Percentiles rank a stretch among this genome's conserved stretches.
phyloP scores from a whole-genome alignment of 2,888 invertebrate genomes.

The Thymelicus acteon region DNA sequence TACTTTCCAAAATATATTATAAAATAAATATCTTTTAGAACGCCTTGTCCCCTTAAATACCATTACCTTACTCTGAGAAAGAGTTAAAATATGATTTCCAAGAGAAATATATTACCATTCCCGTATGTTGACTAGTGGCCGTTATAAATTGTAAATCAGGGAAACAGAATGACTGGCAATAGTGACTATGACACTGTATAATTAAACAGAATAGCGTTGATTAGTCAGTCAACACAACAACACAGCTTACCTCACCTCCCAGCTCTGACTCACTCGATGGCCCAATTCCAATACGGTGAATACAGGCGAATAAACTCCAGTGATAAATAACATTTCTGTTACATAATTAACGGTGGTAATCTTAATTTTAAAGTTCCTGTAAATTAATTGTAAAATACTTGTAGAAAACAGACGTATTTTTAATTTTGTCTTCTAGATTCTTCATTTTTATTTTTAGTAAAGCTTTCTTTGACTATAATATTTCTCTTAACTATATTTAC shows the following conservation, averaged over 20 bases:
- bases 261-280: constrained; percentile 17
- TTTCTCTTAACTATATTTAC: no score
- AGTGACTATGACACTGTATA: constrained; percentile 19
- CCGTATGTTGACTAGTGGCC: no score
- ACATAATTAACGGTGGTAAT: background rate
- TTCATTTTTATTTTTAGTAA: no score
- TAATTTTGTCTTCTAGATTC: no score
- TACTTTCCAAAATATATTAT: no score
- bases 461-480: no score
- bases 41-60: no score
- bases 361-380: background rate
- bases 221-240: constrained; percentile 21
- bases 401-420: no score
- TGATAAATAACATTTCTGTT: constrained; percentile 7
- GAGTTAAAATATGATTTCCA: no score
- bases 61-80: no score
- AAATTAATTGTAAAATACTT: background rate
- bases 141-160: background rate
- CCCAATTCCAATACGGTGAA: constrained; percentile 19
- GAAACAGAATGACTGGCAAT: constrained; percentile 14
- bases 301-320: constrained; percentile 3
- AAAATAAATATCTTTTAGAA: no score
- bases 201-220: constrained; percentile 25
- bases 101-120: no score
- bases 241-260: constrained; percentile 28